Percentiles rank a stretch among this genome's conserved stretches.
These are phyloP conservation scores for Tenodera sinensis DNA, from an alignment of 2,888 invertebrate genomes.

Conservation along the genomic window DNA sequence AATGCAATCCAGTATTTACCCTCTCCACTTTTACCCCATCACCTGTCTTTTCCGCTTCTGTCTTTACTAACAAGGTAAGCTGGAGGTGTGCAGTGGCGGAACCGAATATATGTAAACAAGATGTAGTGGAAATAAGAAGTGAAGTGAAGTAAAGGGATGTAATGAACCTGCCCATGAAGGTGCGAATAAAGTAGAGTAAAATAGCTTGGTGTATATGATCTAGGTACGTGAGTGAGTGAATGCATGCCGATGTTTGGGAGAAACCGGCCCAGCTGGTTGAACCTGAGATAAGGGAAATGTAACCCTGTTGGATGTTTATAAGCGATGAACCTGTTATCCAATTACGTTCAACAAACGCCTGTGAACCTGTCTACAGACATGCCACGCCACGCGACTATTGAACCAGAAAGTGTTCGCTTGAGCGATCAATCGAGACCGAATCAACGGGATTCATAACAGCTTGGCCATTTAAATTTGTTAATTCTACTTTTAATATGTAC, in stretches of 20 bases:
- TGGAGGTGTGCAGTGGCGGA: too few relatives aligned
- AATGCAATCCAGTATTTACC: too few relatives aligned
- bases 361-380: neutral
- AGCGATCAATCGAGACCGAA: neutral
- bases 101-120: too few relatives aligned
- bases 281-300: neutral
- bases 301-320: neutral
- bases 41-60: too few relatives aligned
- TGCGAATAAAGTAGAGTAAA: too few relatives aligned
- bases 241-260: neutral
- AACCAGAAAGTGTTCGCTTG: neutral
- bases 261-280: neutral
- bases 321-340: neutral
- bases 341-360: neutral
- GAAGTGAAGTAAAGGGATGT: too few relatives aligned
- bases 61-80: too few relatives aligned
- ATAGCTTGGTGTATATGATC: too few relatives aligned
- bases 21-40: too few relatives aligned
- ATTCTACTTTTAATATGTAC: too few relatives aligned
- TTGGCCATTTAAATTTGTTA: neutral
- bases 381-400: neutral
- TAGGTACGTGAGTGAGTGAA: neutral
- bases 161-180: too few relatives aligned
- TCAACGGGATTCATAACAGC: neutral
- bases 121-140: too few relatives aligned